Base-by-base conservation (phyloP, 2,113 vertebrate genomes). In the Chloropsis hardwickii region DNA sequence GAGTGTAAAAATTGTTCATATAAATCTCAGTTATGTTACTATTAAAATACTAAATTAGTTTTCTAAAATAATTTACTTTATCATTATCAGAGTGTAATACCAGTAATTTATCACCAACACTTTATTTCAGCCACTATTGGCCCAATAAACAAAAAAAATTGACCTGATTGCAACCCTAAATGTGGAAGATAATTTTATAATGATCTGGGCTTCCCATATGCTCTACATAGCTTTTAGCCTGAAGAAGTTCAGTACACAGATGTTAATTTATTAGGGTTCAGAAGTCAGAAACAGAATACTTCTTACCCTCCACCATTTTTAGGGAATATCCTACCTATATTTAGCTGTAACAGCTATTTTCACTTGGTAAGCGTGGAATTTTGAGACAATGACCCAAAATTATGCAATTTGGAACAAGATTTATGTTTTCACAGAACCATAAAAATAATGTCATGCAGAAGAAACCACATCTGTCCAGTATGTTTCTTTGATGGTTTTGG, bases 21-120 rank as follows among this genome's bases (percentile, higher is more conserved):
- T 97, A 97, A 96, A 97, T 97, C 90, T 96, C 82, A 33, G 79
- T 87, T 95, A 95, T 89, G 54, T 44, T 91, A 95, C 86, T 96
- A 95, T 96, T 97, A 96, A 91, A 90, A 94, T 93, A 88, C 71
- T 89, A 91, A 96, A 93, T 97, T 95, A 95, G 92, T 97, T 97
- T 97, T 90, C 61, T 86, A 90, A 96, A 97, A 95, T 96, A 95
- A 96, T 96, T 95, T 95, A 79, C 78, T 97, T 95, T 89, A 78
- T 93, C 61, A 88, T 92, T 95, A 92, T 57, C 20, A 71, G 51
- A 76, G 39, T 79, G 23, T 88, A 96, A 89, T 88, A 40, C 42
- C 13, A 50, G 39, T 94, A 90, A 97, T 96, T 96, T 87, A 90
- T 96, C 80, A 85, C 28, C 53, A 91, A 85, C 73, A 76, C 42